Base-by-base conservation (phyloP, 2,888 invertebrate species). In the Hypomecis atomaria region DNA sequence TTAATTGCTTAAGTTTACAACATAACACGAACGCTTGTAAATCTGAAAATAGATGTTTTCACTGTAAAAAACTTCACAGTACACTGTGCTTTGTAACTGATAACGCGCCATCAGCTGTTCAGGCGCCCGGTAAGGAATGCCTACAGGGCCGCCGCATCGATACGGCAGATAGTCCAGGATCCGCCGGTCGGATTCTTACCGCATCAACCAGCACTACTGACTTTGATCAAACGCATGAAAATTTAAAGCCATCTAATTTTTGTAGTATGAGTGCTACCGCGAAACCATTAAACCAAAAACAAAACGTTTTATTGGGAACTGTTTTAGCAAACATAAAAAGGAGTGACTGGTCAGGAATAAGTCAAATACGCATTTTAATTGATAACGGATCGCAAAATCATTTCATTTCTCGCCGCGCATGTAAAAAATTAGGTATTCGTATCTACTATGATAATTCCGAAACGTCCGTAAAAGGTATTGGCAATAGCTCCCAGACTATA, bases 251-350 rank as follows among this genome's bases (percentile, higher is more conserved):
- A 49, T 7, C 9, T 23, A 49, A 36, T n/a, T 49, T 49, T 49
- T 49, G 36, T 10, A 34, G 49, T 36, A 49, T 49, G 49, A 49
- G 36, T 36, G 49, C 49, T n/a, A 36, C 9, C n/a, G 10, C 11
- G 4, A 49, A 49, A 49, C 11, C 5, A 34, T n/a, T 10, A 36
- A 34, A n/a, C 6, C 33, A 49, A 49, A 36, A 34, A 7, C 34
- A 49, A 10, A 49, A n/a, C 9, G 49, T 49, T 10, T 49, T 49
- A n/a, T 49, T 49, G 23, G 49, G 49, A 34, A 49, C 49, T 36
- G 49, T 23, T 23, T 43, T 50, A 34, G 59, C 50, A 23, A 23
- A 23, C 23, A 23, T 23, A 3, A 23, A 23, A 23, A 23, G 23
- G 3, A 23, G 23, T 23, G 23, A 23, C 23, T 1, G 23, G 23